Base-by-base conservation (phyloP, 2,888 invertebrate species). In the Drosophila rubida region DNA sequence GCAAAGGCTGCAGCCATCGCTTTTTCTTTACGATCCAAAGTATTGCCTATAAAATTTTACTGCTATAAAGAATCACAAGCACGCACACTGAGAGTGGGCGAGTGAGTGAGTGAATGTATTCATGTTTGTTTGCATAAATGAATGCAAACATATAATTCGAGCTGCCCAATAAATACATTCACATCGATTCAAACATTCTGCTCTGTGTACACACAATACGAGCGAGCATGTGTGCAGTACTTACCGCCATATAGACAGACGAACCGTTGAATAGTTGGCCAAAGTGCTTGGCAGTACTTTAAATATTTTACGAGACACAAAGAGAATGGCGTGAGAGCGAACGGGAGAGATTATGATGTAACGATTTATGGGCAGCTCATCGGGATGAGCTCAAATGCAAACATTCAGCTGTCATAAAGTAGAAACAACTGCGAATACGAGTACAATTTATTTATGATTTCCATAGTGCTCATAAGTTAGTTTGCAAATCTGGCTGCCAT, bases 11-110 rank as follows among this genome's bases (percentile, higher is more conserved):
- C 25, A 45, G 46, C 65, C 61, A 65, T 73, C 66, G 75, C n/a
- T 82, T 85, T 85, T 81, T 82, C 80, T 81, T 81, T 85, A 81
- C 79, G 82, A 81, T 64, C 60, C 70, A 69, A 71, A 85, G 67
- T 68, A 77, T 71, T 82, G 69, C 71, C 74, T 66, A 79, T 82
- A 85, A 79, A 79, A 81, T 74, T 82, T 60, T 71, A 82, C 71
- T 76, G 80, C 65, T 74, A 74, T 50, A 57, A 46, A 25, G 41
- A 50, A 42, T 41, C 54, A 37, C 46, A 57, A n/a, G 19, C 27
- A 45, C 41, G 16, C 35, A 48, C 45, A 42, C n/a, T 19, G 19
- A 19, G 19, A 19, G 19, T 19, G 9, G 25, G 14, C 30, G 30
- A 9, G 19, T 19, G 19, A 19, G 19, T 30, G 23, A 37, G 9